Conservation (phyloP, 2,888 invertebrate species). For the Entomobrya proxima region DNA sequence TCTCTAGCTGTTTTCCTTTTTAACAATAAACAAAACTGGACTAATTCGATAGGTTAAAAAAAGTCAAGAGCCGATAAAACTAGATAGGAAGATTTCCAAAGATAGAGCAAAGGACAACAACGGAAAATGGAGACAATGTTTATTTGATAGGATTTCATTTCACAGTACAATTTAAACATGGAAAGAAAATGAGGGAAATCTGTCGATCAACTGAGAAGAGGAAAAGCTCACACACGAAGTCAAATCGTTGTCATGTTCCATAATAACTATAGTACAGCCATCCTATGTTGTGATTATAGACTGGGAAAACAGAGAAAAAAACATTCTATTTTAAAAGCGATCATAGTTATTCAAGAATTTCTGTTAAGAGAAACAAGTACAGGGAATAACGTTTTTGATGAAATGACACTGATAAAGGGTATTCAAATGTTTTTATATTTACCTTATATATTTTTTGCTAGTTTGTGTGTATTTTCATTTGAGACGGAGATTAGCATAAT, state of each 20-base stretch:
- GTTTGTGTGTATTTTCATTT: slow-evolving; percentile 18
- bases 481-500: slow-evolving; percentile 23
- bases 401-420: slow-evolving; percentile 9
- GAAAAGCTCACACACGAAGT: slow-evolving; percentile 33
- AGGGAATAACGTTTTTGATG: background rate
- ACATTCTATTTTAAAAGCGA: slow-evolving; percentile 3
- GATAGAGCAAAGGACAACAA: background rate
- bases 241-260: slow-evolving; percentile 39
- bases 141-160: slow-evolving; percentile 17
- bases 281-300: too few relatives aligned
- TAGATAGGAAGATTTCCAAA: background rate
- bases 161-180: background rate
- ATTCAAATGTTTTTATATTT: background rate
- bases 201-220: background rate
- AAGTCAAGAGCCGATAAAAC: slow-evolving; percentile 35
- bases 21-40: slow-evolving; percentile 5
- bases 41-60: slow-evolving; percentile 21
- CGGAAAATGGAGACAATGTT: background rate
- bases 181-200: background rate
- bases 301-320: background rate
- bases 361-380: background rate
- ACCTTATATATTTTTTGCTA: background rate
- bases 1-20: background rate
- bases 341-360: background rate
- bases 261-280: slow-evolving; percentile 29